These are phyloP conservation scores for Stegana nigrithorax DNA, from an alignment of 2,888 invertebrate species.

Conservation along the genomic window DNA sequence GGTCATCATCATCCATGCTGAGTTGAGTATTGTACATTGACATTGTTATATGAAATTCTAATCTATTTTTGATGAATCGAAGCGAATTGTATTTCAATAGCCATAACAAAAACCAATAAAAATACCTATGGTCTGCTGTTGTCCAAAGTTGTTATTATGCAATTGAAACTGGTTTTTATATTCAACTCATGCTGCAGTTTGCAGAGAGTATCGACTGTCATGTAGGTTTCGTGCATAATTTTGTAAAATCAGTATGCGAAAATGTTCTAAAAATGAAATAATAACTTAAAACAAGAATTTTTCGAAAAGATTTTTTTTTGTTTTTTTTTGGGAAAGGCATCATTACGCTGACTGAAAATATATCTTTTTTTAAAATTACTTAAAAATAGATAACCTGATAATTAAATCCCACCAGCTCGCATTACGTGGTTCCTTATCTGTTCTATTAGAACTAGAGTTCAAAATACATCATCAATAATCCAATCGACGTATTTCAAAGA, in stretches of 20 bases:
- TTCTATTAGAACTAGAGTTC: too few species aligned
- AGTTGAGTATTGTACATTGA: conserved; percentile 23
- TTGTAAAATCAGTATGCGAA: not conserved
- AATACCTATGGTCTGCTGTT: not conserved
- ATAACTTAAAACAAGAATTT: too few species aligned
- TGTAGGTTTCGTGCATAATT: not conserved
- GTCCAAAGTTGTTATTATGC: too few species aligned
- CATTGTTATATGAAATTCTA: conserved; percentile 49
- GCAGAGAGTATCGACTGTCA: not conserved
- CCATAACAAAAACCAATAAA: not conserved
- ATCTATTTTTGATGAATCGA: conserved; percentile 61
- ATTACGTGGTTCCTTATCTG: too few species aligned
- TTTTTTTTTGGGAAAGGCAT: not conserved
- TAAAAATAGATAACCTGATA: too few species aligned
- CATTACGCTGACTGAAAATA: too few species aligned
- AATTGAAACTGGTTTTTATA: not conserved
- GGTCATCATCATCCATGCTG: too few species aligned
- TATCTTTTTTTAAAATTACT: too few species aligned
- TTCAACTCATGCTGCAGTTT: not conserved
- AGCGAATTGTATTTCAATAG: conserved; percentile 26
- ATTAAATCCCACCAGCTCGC: too few species aligned
- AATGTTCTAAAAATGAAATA: too few species aligned
- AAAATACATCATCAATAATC: too few species aligned
- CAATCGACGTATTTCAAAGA: too few species aligned
- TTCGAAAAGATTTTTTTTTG: not conserved